Conservation (phyloP, 2,888 invertebrate genomes). For the Scaptomyza reducta region DNA sequence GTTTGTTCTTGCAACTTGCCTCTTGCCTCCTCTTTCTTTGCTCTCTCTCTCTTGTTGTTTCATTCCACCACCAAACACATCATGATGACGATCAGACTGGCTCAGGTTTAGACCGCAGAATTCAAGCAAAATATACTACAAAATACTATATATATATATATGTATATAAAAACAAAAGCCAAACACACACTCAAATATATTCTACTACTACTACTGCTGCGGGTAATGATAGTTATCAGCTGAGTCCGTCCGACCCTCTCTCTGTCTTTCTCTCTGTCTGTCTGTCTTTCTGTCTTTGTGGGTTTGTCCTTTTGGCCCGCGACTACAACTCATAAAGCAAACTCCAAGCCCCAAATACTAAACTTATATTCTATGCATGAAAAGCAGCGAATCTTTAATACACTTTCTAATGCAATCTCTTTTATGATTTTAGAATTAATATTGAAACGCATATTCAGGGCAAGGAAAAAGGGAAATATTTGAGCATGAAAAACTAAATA, state of each 20-base stretch:
- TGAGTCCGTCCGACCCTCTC: constrained; percentile 9
- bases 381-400: constrained; percentile 17
- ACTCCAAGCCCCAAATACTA: constrained; percentile 34
- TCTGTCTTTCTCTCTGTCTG: constrained; percentile 21
- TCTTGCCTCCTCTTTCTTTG: constrained; percentile 38
- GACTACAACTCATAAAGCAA: constrained; percentile 60
- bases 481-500: too few species aligned
- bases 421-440: not conserved
- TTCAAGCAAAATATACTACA: constrained; percentile 41
- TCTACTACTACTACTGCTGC: constrained; percentile 35
- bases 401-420: constrained; percentile 16
- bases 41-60: constrained; percentile 17
- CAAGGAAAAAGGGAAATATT: too few species aligned
- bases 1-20: constrained; percentile 57
- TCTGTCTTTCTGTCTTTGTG: constrained; percentile 27
- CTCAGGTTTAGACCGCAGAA: constrained; percentile 55
- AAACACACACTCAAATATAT: constrained; percentile 33
- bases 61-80: constrained; percentile 28
- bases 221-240: constrained; percentile 80
- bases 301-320: constrained; percentile 55
- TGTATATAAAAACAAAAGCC: constrained; percentile 41
- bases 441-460: too few species aligned
- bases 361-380: constrained; percentile 16
- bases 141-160: constrained; percentile 30
- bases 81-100: constrained; percentile 35